Evolutionary conservation across 2,888 invertebrate genomes (phyloP), one percentile per base, ranked within the genome.

Genomic region (Macrophya alboannulata): DNA sequence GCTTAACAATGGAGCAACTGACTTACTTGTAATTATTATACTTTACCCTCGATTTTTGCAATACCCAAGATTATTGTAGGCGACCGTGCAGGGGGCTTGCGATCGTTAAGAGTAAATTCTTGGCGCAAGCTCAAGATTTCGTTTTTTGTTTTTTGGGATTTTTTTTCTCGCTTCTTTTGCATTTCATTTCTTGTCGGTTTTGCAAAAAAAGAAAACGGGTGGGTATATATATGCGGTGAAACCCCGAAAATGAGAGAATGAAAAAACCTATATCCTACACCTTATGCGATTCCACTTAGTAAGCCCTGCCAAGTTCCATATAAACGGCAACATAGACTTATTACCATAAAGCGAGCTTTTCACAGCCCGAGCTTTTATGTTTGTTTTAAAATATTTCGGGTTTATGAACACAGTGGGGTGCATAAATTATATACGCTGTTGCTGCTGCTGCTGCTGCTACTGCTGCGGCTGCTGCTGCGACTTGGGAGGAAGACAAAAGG

Each of bases 381-480:
- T 89, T 89, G 90, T 90, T 91, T 91, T 90, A 89, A 91, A 92
- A 91, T 90, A 91, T 91, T 91, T 91, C 89, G 90, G 88, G 90
- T 91, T 90, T 90, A 90, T 90, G 90, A 90, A 89, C 87, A 89
- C 86, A 86, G 88, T 88, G 88, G 91, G 91, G 91, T 92, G 91
- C 91, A 92, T 92, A 92, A 92, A 92, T 92, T 92, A 91, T 74
- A 43, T 43, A n/a, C 17, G 10, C n/a, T n/a, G 68, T 17, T 68
- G n/a, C 55, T 55, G n/a, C 55, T 55, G 55, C 55, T 55, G 10
- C 55, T 6, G 15, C 55, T 48, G 48, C 48, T 55, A 8, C 55
- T 55, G 0, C 55, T 55, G 55, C 55, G 17, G 17, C 55, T 17
- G 55, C 55, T 55, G 2, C 55, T 55, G n/a, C 43, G 48, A 17